Percentiles rank a stretch among this genome's conserved stretches.
phyloP scores from a whole-genome alignment of 2,888 invertebrate genomes.

The Leptura quadrifasciata region DNA sequence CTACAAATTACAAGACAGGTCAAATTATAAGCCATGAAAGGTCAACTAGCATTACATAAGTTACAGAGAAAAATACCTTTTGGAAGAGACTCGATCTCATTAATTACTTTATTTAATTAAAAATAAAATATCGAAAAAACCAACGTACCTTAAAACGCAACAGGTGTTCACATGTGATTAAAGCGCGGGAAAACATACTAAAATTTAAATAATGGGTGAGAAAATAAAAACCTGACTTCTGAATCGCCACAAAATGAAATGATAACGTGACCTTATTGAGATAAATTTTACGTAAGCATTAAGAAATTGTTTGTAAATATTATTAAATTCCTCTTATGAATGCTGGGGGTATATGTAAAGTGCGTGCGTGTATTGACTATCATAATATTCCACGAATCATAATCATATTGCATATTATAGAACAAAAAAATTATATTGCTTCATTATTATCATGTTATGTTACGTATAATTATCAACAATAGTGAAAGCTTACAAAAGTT shows the following conservation, averaged over 20 bases:
- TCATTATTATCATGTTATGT: neutral
- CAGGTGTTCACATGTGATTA: conserved; percentile 54
- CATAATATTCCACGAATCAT: too few species aligned
- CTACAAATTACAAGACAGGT: conserved; percentile 26
- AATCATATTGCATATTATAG: neutral
- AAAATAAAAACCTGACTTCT: neutral
- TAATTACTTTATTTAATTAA: conserved; percentile 23
- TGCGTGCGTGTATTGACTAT: too few species aligned
- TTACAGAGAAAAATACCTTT: conserved; percentile 11
- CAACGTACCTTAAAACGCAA: conserved; percentile 56
- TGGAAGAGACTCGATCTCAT: conserved; percentile 12
- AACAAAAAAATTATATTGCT: neutral
- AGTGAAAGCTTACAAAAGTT: too few species aligned
- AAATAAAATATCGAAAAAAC: conserved; percentile 19
- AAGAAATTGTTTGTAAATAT: neutral
- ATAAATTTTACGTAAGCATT: conserved; percentile 15
- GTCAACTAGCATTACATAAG: conserved; percentile 28
- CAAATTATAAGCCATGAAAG: conserved; percentile 37
- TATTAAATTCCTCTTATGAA: neutral
- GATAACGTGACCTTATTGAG: conserved; percentile 20
- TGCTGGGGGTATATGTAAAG: conserved; percentile 18
- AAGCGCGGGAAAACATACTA: conserved; percentile 58
- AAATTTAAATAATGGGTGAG: neutral
- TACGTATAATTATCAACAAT: too few species aligned
- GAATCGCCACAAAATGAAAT: conserved; percentile 1